These are phyloP conservation scores for Cybosia mesomella DNA, from an alignment of 2,888 invertebrate genomes.

Conservation along the genomic window DNA sequence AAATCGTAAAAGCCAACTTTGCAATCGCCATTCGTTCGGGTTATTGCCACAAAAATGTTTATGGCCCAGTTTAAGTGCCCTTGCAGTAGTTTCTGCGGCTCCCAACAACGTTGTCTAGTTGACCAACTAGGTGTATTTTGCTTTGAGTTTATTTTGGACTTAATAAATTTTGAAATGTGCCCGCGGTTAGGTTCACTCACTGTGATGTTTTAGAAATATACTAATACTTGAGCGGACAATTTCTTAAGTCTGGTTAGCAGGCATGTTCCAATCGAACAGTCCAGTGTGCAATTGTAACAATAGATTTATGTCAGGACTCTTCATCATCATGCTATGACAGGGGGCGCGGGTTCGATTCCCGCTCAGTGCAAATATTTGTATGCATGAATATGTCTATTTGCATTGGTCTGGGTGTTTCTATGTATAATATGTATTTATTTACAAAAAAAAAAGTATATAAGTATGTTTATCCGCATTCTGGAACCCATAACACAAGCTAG, in stretches of 20 bases:
- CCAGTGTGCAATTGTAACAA: too few relatives aligned
- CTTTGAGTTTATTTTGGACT: slow-evolving; percentile 6
- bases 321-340: too few relatives aligned
- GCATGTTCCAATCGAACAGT: background rate
- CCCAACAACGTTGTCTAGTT: slow-evolving; percentile 23
- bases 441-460: too few relatives aligned
- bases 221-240: background rate
- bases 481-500: too few relatives aligned
- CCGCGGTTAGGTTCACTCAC: background rate
- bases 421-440: too few relatives aligned
- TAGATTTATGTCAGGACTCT: too few relatives aligned
- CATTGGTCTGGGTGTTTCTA: too few relatives aligned
- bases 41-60: slow-evolving; percentile 41
- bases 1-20: slow-evolving; percentile 43
- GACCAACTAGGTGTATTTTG: slow-evolving; percentile 26
- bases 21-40: slow-evolving; percentile 29
- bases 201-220: background rate
- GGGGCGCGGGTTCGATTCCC: too few relatives aligned
- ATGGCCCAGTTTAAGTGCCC: slow-evolving; percentile 28
- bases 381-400: too few relatives aligned
- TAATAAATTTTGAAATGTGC: background rate
- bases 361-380: too few relatives aligned
- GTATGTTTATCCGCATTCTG: too few relatives aligned
- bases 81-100: slow-evolving; percentile 22
- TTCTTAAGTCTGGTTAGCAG: background rate